Percentiles rank a stretch among this genome's conserved stretches.
Conservation (phyloP, 2,888 invertebrate genomes). For the Toxonevra muliebris region DNA sequence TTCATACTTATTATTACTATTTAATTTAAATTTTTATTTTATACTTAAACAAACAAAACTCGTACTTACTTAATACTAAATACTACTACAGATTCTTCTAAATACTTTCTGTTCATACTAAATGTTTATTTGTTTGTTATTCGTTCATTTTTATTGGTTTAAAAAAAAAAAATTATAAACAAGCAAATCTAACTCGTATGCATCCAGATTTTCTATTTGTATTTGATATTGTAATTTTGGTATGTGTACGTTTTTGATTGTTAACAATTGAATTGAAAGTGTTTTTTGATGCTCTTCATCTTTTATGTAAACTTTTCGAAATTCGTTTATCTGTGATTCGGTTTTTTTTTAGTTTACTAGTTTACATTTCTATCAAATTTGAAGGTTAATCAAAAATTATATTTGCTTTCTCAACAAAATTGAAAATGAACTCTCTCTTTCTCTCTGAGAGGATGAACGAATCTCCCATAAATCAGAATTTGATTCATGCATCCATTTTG, state of each 20-base stretch:
- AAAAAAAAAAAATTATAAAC: slow-evolving; percentile 1
- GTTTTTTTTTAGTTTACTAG: too few relatives aligned
- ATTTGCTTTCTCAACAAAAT: too few relatives aligned
- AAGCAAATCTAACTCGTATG: background rate
- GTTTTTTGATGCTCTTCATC: slow-evolving; percentile 3
- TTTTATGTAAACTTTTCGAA: too few relatives aligned
- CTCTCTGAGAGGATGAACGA: too few relatives aligned
- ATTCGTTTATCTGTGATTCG: too few relatives aligned
- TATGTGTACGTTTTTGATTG: slow-evolving; percentile 20
- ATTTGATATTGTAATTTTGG: slow-evolving; percentile 11
- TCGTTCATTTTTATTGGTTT: slow-evolving; percentile 34
- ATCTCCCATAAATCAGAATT: too few relatives aligned
- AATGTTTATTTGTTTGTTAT: slow-evolving; percentile 36
- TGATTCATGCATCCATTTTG: too few relatives aligned
- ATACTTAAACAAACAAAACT: background rate
- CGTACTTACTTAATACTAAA: slow-evolving; percentile 8
- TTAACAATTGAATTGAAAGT: slow-evolving; percentile 34
- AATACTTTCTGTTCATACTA: slow-evolving; percentile 10
- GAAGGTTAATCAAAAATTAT: too few relatives aligned
- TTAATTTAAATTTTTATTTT: background rate
- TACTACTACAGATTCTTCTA: background rate
- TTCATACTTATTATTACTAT: slow-evolving; percentile 3
- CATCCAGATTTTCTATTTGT: slow-evolving; percentile 8
- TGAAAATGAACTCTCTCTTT: too few relatives aligned
- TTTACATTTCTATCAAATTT: too few relatives aligned